Percentiles rank a stretch among this genome's conserved stretches.
Evolutionary conservation across 2,888 invertebrate genomes (phyloP).

Genomic region (Pseudoips prasinana): DNA sequence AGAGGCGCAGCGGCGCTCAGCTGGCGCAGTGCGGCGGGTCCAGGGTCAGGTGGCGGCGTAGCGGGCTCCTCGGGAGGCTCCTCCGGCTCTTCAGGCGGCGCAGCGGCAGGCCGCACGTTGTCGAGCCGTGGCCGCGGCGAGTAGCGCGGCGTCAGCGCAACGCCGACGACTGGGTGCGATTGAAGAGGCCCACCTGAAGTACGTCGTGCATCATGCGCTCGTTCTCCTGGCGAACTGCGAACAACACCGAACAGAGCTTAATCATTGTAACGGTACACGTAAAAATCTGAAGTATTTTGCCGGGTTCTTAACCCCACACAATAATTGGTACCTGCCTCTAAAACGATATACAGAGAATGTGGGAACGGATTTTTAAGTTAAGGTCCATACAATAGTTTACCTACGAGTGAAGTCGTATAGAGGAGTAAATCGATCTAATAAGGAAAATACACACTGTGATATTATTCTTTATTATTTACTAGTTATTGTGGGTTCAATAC

Average conservation of each 20-base stretch:
- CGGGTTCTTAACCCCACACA: slow-evolving; percentile 28
- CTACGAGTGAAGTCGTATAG: slow-evolving; percentile 17
- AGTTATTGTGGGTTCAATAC: slow-evolving; percentile 25
- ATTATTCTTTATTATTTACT: slow-evolving; percentile 17
- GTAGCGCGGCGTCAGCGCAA: slow-evolving; percentile 80
- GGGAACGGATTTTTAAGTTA: slow-evolving; percentile 11
- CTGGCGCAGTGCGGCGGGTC: slow-evolving; percentile 39
- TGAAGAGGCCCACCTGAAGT: slow-evolving; percentile 83
- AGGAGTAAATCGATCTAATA: slow-evolving; percentile 28
- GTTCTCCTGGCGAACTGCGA: slow-evolving; percentile 93
- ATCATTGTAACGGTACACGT: slow-evolving; percentile 41
- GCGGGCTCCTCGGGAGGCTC: slow-evolving; percentile 46
- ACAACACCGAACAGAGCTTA: slow-evolving; percentile 62
- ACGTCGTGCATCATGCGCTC: slow-evolving; percentile 92
- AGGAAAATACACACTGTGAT: slow-evolving; percentile 24
- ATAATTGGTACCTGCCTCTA: slow-evolving; percentile 21
- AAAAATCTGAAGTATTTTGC: slow-evolving; percentile 36
- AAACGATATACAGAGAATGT: slow-evolving; percentile 8
- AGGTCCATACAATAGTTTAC: slow-evolving; percentile 14
- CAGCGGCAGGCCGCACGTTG: slow-evolving; percentile 71
- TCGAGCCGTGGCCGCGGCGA: slow-evolving; percentile 75
- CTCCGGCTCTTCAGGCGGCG: slow-evolving; percentile 68
- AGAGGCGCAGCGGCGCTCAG: slow-evolving; percentile 36
- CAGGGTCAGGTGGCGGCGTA: slow-evolving; percentile 22
- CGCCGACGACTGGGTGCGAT: slow-evolving; percentile 81